phyloP scores from a whole-genome alignment of 1,140 invertebrate genomes.

The Euglossa dilemma region DNA sequence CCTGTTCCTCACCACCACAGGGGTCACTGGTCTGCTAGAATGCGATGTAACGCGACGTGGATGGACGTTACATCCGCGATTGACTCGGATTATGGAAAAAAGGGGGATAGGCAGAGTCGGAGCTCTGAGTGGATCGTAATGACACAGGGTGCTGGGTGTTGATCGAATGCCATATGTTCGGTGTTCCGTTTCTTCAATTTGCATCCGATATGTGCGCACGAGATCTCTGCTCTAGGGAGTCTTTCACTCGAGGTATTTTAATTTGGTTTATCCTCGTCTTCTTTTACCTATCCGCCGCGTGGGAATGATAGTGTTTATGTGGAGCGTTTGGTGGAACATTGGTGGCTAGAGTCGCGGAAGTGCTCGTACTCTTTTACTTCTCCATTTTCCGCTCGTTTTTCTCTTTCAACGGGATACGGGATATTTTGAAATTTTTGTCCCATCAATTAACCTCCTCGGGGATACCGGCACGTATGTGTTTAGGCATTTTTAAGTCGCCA shows the following conservation, averaged over 20 bases:
- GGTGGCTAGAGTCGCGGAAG: too few species aligned
- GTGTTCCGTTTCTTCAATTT: slow-evolving; percentile 7
- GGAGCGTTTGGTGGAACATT: too few species aligned
- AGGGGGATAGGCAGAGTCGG: not conserved
- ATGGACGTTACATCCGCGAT: not conserved
- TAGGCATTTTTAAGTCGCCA: too few species aligned
- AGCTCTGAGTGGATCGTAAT: not conserved
- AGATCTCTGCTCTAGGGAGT: not conserved
- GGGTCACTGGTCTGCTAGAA: not conserved
- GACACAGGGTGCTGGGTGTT: not conserved
- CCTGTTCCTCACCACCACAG: not conserved
- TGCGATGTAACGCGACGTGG: not conserved
- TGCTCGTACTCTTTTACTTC: too few species aligned
- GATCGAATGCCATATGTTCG: not conserved
- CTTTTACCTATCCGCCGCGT: not conserved
- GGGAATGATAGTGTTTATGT: too few species aligned
- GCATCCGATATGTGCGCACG: not conserved
- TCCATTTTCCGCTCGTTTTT: too few species aligned
- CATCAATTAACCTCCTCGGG: too few species aligned
- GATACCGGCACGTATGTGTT: too few species aligned
- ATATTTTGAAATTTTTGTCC: too few species aligned
- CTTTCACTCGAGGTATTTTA: not conserved
- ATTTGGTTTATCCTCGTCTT: not conserved
- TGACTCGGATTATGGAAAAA: not conserved
- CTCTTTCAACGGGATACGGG: too few species aligned